Conservation (phyloP, 2,797 vertebrate genomes). For the Hippopotamyrus pictus region DNA sequence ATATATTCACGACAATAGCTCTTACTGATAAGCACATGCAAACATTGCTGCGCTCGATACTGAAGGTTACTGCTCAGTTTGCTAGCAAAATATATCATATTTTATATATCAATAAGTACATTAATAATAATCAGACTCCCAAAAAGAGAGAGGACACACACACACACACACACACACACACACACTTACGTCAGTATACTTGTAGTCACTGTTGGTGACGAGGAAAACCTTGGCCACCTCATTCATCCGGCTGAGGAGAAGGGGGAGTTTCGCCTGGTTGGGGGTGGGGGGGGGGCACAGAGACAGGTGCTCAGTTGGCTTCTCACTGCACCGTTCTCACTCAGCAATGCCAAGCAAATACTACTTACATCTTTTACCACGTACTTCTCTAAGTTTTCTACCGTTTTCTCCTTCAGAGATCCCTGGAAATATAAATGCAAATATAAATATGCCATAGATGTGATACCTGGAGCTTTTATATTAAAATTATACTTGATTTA, state of each 20-base stretch:
- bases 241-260: slow-evolving; percentile 87
- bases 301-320: background rate
- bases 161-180: background rate
- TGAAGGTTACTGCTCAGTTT: background rate
- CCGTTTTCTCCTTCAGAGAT: slow-evolving; percentile 86
- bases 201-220: slow-evolving; percentile 91
- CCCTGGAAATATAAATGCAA: slow-evolving; percentile 58
- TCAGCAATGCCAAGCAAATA: background rate
- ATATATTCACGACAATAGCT: background rate
- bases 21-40: background rate
- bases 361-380: slow-evolving; percentile 91
- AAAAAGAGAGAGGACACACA: background rate
- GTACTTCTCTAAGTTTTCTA: slow-evolving; percentile 88
- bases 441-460: background rate
- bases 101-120: background rate
- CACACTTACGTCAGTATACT: slow-evolving; percentile 84
- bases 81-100: background rate
- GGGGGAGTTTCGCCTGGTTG: slow-evolving; percentile 77
- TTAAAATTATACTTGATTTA: background rate
- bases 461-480: background rate
- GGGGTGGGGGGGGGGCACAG: slow-evolving; percentile 12
- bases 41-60: background rate
- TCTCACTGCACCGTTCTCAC: background rate
- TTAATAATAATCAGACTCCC: background rate
- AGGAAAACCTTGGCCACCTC: slow-evolving; percentile 92